phyloP scores from a whole-genome alignment of 2,797 vertebrate genomes.

The Pseudochaenichthys georgianus region DNA sequence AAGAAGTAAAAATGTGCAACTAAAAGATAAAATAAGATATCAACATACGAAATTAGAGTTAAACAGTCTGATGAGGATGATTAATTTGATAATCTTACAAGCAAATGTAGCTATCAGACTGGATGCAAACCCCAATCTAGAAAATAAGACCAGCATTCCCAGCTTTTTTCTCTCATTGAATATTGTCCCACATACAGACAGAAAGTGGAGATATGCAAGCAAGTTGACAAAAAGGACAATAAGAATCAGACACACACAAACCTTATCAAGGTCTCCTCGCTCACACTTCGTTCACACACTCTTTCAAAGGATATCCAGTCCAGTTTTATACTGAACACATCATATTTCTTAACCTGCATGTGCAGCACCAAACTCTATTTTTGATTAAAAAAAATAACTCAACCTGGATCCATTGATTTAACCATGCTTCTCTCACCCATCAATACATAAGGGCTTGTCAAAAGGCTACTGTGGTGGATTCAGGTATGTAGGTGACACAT shows the following conservation, averaged over 20 bases:
- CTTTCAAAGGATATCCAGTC: background rate
- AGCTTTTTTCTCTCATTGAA: background rate
- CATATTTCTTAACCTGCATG: background rate
- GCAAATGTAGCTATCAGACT: background rate
- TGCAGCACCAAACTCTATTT: background rate
- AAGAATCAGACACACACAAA: constrained; percentile 1
- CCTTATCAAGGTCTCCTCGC: background rate
- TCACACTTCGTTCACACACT: constrained; percentile 16
- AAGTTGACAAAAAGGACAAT: constrained; percentile 2
- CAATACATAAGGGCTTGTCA: too few species aligned
- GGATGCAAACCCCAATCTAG: background rate
- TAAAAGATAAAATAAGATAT: too few species aligned
- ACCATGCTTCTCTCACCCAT: background rate
- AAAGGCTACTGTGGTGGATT: background rate
- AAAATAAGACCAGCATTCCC: constrained; percentile 10
- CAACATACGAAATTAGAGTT: too few species aligned
- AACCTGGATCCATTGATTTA: background rate
- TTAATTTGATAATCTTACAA: background rate
- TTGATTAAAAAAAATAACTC: background rate
- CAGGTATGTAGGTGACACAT: background rate
- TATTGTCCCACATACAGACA: constrained; percentile 2
- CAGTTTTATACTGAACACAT: background rate
- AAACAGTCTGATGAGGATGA: too few species aligned
- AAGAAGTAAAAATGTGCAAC: too few species aligned
- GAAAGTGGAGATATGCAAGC: background rate